Conservation (phyloP, 1,140 invertebrate species). For the Maniola jurtina region DNA sequence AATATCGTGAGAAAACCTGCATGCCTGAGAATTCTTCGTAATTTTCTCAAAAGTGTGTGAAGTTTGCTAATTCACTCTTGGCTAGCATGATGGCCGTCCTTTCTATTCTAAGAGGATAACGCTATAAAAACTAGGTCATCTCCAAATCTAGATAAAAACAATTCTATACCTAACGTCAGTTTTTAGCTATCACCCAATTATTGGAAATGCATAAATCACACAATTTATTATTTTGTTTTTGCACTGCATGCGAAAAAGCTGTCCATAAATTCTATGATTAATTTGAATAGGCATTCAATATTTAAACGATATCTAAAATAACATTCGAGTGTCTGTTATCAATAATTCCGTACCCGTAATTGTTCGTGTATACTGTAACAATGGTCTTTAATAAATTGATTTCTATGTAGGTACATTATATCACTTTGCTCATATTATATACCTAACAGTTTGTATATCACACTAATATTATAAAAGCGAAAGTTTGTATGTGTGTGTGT, state of each 20-base stretch:
- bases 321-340: background rate
- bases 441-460: too few species aligned
- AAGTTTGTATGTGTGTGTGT: too few species aligned
- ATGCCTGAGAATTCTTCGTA: too few species aligned
- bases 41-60: too few species aligned
- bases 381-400: background rate
- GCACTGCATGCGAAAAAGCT: background rate
- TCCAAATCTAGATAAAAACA: too few species aligned
- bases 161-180: background rate
- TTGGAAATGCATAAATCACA: background rate
- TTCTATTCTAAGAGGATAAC: too few species aligned
- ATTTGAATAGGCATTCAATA: background rate
- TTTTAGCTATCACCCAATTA: background rate
- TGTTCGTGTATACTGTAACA: background rate
- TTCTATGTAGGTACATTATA: too few species aligned
- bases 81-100: too few species aligned
- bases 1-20: too few species aligned
- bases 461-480: too few species aligned
- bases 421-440: background rate
- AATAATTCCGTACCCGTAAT: background rate
- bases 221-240: slow-evolving; percentile 2
- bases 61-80: too few species aligned
- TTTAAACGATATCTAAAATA: slow-evolving; percentile 5
- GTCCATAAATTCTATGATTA: background rate
- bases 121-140: too few species aligned